Base-by-base conservation (phyloP, 1,140 invertebrate genomes). In the Zaprionus davidi region DNA sequence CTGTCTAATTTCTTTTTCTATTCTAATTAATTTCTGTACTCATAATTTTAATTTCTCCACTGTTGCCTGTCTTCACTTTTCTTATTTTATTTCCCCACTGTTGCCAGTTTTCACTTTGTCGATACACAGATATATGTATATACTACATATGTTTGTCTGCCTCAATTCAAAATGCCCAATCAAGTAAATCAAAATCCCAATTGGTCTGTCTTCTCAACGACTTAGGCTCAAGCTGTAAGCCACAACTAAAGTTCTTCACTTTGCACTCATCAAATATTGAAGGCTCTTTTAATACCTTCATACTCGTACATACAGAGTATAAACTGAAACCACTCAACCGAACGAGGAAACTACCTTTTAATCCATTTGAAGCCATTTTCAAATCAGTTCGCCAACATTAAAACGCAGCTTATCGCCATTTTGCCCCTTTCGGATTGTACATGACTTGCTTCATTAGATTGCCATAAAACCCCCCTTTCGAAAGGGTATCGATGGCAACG, bases 401-500 rank as follows among this genome's bases (percentile, higher is more conserved):
- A 51, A 51, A 24, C 46, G 11, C n/a, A 24, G 46, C 46, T 51
- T 51, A 51, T 51, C 46, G 46, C 46, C 12, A 22, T 24, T 51
- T 51, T 20, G 3, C n/a, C 46, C 46, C 7, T 49, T 49, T 49
- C 11, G 7, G 17, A 7, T 22, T 24, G 20, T 51, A 24, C 46
- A 51, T 51, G 46, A 65, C 53, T 51, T 2, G 41, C 51, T 71
- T 49, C 17, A 69, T 74, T 74, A 13, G 24, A 38, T 63, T 28
- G 66, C 55, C 73, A 71, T 76, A 26, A 65, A 71, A 46, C 68
- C 38, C 44, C 15, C 15, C 41, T 22, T 17, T 2, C 13, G 60
- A 71, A 76, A 76, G 73, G 55, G 73, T 65, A 76, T 76, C 62
- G 36, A 65, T 72, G 56, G 55, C 64, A 53, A 49, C 12, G 31